Evolutionary conservation across 2,888 invertebrate species (phyloP).

Genomic region (Physocephala rufipes): DNA sequence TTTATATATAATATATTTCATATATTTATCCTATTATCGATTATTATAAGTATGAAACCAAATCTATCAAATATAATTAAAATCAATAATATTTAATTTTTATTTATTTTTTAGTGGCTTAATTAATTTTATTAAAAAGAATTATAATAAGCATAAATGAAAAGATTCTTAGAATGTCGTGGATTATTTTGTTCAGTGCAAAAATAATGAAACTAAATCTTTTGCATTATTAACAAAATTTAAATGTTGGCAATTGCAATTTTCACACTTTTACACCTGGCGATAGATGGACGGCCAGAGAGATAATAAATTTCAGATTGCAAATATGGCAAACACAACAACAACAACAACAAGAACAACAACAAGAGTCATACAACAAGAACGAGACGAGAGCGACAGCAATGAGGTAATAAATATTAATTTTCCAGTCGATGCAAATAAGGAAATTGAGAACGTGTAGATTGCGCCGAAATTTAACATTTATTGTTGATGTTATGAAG

Average conservation of each 20-base stretch:
- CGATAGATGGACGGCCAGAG: slow-evolving; percentile 12
- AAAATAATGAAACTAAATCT: not conserved
- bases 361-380: too few species aligned
- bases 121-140: too few species aligned
- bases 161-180: too few species aligned
- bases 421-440: slow-evolving; percentile 62
- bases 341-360: slow-evolving; percentile 25
- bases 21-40: too few species aligned
- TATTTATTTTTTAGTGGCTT: too few species aligned
- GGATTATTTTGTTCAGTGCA: not conserved
- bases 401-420: slow-evolving; percentile 51
- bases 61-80: too few species aligned
- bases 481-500: slow-evolving; percentile 14
- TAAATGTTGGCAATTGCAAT: slow-evolving; percentile 22
- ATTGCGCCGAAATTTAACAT: slow-evolving; percentile 2
- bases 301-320: slow-evolving; percentile 16
- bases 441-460: slow-evolving; percentile 52
- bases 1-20: too few species aligned
- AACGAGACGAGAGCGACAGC: slow-evolving; percentile 31
- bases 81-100: too few species aligned
- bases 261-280: slow-evolving; percentile 22
- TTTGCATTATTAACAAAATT: slow-evolving; percentile 15
- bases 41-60: too few species aligned
- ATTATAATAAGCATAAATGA: too few species aligned
- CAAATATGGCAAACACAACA: slow-evolving; percentile 3